These are phyloP conservation scores for Acholoe squamosa DNA, from an alignment of 2,888 invertebrate genomes.

Conservation along the genomic window DNA sequence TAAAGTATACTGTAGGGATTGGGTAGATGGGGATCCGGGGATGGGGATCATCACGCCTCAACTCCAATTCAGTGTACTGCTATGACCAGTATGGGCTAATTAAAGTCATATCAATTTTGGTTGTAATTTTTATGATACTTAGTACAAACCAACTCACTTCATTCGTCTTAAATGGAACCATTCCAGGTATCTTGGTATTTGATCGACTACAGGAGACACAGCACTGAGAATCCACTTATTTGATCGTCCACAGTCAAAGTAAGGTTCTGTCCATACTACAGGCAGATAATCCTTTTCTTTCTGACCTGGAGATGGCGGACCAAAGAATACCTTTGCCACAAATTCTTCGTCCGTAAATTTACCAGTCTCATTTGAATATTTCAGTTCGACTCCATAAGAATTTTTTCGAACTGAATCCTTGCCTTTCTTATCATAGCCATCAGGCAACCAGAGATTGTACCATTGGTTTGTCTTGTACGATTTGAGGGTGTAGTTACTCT, in stretches of 20 bases:
- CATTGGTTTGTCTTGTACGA: slow-evolving; percentile 96
- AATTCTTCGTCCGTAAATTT: slow-evolving; percentile 76
- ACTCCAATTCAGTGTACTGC: too few species aligned
- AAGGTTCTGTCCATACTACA: slow-evolving; percentile 96
- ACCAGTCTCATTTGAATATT: slow-evolving; percentile 81
- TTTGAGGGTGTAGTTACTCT: slow-evolving; percentile 94
- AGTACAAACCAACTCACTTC: slow-evolving; percentile 73
- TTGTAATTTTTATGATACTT: not conserved
- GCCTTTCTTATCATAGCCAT: slow-evolving; percentile 90
- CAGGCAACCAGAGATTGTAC: slow-evolving; percentile 96
- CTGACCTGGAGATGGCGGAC: slow-evolving; percentile 82
- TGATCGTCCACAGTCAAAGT: slow-evolving; percentile 97
- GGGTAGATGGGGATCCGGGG: too few species aligned
- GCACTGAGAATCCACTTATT: slow-evolving; percentile 98
- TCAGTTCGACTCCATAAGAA: slow-evolving; percentile 80
- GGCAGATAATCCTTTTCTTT: slow-evolving; percentile 87
- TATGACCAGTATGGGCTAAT: too few species aligned
- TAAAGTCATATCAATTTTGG: too few species aligned
- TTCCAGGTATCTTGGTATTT: slow-evolving; percentile 88
- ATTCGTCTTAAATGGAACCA: slow-evolving; percentile 80
- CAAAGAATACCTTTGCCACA: slow-evolving; percentile 79
- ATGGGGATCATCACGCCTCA: too few species aligned
- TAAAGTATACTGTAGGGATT: too few species aligned
- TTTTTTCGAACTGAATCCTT: slow-evolving; percentile 73
- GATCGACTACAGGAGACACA: slow-evolving; percentile 96